Conservation (phyloP, 2,797 vertebrate genomes). For the Euthynnus affinis region DNA sequence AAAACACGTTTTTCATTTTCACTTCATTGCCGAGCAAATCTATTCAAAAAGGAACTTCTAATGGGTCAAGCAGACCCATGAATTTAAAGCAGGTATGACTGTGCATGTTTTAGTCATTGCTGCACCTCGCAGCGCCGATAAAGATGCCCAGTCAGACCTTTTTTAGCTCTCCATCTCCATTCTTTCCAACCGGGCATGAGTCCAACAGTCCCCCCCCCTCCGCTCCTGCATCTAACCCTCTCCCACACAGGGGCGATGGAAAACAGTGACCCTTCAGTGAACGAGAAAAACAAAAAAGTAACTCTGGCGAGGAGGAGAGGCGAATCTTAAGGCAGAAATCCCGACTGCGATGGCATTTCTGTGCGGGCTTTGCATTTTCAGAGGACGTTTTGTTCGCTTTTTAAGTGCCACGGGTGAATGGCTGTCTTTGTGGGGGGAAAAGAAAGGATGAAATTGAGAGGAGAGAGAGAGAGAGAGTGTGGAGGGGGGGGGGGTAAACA, state of each 20-base stretch:
- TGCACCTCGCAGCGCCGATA: slow-evolving; percentile 26
- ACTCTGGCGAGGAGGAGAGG: slow-evolving; percentile 51
- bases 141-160: slow-evolving; percentile 65
- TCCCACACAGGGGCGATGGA: slow-evolving; percentile 65
- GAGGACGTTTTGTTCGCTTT: slow-evolving; percentile 68
- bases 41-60: slow-evolving; percentile 2
- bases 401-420: slow-evolving; percentile 71
- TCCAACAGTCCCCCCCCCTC: slow-evolving; percentile 57
- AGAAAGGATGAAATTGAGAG: slow-evolving; percentile 75
- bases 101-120: slow-evolving; percentile 56
- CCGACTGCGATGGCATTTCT: slow-evolving; percentile 68
- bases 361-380: slow-evolving; percentile 59
- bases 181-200: slow-evolving; percentile 47
- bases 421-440: slow-evolving; percentile 68
- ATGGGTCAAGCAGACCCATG: slow-evolving; percentile 15
- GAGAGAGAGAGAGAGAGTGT: too few relatives aligned
- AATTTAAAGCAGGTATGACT: slow-evolving; percentile 67
- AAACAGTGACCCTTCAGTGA: slow-evolving; percentile 78
- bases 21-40: background rate
- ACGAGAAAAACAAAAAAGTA: slow-evolving; percentile 49
- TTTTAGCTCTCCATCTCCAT: slow-evolving; percentile 61
- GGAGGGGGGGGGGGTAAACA: slow-evolving; percentile 40
- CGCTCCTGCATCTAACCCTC: slow-evolving; percentile 44
- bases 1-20: background rate
- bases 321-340: slow-evolving; percentile 63